Evolutionary conservation across 2,888 invertebrate genomes (phyloP), one percentile per base, ranked within the genome.

Genomic region (Drosophila recens): DNA sequence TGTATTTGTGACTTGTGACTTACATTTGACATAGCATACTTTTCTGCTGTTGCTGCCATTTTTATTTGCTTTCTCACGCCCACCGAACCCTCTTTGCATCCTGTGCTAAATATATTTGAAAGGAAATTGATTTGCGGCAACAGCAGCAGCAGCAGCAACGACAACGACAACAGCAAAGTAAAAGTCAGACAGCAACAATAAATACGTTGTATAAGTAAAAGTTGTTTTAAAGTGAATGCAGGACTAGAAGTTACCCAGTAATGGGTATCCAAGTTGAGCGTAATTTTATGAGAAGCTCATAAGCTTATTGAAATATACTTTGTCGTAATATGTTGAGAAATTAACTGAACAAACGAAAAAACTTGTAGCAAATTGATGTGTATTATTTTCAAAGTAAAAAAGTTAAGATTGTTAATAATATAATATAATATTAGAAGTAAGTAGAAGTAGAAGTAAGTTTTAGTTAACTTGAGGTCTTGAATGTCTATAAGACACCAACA

Each of bases 121-220:
- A 82, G 83, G 80, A 87, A 87, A 82, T 87, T 83, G 88, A 86
- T 83, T 83, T 83, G 88, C 67, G 68, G 87, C 66, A 74, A 46
- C 64, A 58, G 43, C 63, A 54, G 52, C n/a, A 48, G 30, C 53
- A 45, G 17, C 17, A 17, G 17, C 17, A 17, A 17, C 17, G 17
- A 17, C 17, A 17, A 11, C 53, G 46, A 30, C 46, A 45, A n/a
- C 43, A 56, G 38, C 10, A 75, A 49, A 59, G 27, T 30, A 58
- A 70, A 57, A 52, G 36, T 76, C 58, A 62, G 65, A 42, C 52
- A 53, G 33, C 57, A 76, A 51, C 43, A 62, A 61, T 52, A 53
- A 48, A 38, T 36, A 42, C 8, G 20, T 52, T 17, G 6, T 17
- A 49, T 30, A 33, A 58, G 42, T 15, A n/a, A 1, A 20, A 38